Evolutionary conservation across 2,888 invertebrate species (phyloP), one percentile per base, ranked within the genome.

Genomic region (Sinodicranocentrus sp.): DNA sequence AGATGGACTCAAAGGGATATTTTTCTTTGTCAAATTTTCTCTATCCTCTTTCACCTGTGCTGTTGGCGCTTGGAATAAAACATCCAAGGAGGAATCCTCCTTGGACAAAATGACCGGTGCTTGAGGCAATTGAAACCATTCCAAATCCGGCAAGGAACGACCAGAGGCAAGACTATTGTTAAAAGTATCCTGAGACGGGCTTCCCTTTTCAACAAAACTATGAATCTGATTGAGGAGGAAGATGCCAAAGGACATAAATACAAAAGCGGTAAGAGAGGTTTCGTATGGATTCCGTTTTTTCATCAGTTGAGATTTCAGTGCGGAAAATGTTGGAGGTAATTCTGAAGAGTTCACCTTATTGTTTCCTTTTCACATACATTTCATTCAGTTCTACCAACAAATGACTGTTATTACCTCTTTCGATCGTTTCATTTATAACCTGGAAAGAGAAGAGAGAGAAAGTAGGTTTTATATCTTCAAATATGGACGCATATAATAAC

Each of bases 191-290:
- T 89, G 92, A 92, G 1, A 25, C 5, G 19, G 25, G 8, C 25
- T 43, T 26, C 76, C 23, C 43, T 83, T 77, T 19, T 83, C 77
- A 19, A 87, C 86, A 61, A 89, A 85, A 44, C 79, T 87, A 77
- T 89, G 89, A 25, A 89, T 89, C 85, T 89, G 89, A 75, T 88
- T 89, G n/a, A 93, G 86, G 72, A 93, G 87, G 91, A 93, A 92
- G 0, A 93, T 91, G 88, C 93, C 93, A 68, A 93, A 87, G 0
- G 93, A 92, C 86, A 93, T 86, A 48, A 93, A 92, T 0, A 93
- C 93, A 82, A 93, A 92, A 0, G 93, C 92, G 0, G 93, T 87
- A 67, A 89, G 68, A 0, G 88, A 88, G 1, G 82, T 88, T 76
- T 88, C 89, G 21, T 87, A 86, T 0, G 86, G 84, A 77, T 68